Percentiles rank a stretch among this genome's conserved stretches.
phyloP scores from a whole-genome alignment of 1,140 invertebrate species.

The Microplitis mediator region DNA sequence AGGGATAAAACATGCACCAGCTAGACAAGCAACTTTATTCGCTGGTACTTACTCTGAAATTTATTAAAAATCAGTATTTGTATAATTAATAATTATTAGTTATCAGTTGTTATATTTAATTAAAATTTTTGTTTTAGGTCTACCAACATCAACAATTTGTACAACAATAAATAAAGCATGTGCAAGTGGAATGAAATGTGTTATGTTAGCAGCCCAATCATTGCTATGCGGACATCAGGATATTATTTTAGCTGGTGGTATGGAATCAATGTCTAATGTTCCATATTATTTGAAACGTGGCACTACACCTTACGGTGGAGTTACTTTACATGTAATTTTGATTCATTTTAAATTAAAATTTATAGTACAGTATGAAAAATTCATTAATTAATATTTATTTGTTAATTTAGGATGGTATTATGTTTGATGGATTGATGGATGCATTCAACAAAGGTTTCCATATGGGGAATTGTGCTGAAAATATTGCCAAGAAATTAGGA shows the following conservation, averaged over 20 bases:
- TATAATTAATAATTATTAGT: background rate
- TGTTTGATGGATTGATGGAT: constrained; percentile 95
- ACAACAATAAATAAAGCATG: constrained; percentile 99
- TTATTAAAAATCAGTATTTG: background rate
- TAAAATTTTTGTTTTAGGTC: constrained; percentile 60
- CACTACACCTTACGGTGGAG: constrained; percentile 89
- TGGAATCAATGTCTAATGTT: constrained; percentile 99
- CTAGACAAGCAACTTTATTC: constrained; percentile 91
- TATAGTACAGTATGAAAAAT: too few species aligned
- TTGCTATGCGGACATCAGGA: constrained; percentile 84
- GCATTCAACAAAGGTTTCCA: constrained; percentile 94
- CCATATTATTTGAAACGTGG: constrained; percentile 93
- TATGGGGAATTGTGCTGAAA: constrained; percentile 99
- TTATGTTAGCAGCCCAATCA: constrained; percentile 91
- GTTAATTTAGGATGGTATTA: constrained; percentile 83
- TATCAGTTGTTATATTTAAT: background rate
- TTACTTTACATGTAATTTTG: constrained; percentile 71
- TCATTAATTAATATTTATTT: too few species aligned
- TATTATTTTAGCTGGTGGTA: constrained; percentile 90
- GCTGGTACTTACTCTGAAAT: constrained; percentile 66
- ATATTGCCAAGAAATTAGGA: constrained; percentile 90
- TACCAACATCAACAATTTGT: constrained; percentile 86
- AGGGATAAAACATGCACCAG: constrained; percentile 86
- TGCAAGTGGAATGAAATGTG: constrained; percentile 96
- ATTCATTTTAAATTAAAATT: too few species aligned